Percentiles rank a stretch among this genome's conserved stretches.
phyloP scores from a whole-genome alignment of 2,888 invertebrate genomes.

The Strigamia maritima region DNA sequence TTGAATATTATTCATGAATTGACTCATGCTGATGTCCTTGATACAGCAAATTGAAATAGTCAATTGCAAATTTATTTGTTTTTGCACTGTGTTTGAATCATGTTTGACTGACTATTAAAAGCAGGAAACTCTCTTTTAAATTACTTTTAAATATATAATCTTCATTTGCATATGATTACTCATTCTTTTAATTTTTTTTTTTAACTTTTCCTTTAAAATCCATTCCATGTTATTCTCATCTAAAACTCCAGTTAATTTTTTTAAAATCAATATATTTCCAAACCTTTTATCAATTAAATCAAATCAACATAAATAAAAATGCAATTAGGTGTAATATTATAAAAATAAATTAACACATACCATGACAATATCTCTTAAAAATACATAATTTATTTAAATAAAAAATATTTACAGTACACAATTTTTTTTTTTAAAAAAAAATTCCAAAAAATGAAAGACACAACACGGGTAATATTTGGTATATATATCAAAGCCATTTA shows the following conservation, averaged over 20 bases:
- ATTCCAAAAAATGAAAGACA: background rate
- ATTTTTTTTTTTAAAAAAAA: no score
- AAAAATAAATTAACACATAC: no score
- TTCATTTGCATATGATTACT: conserved; percentile 10
- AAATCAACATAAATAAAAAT: no score
- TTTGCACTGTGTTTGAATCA: background rate
- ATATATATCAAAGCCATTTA: background rate
- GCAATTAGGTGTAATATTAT: no score
- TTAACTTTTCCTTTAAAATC: background rate
- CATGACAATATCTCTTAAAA: no score
- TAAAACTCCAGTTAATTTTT: background rate
- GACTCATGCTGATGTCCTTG: no score
- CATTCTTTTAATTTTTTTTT: background rate
- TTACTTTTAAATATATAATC: background rate
- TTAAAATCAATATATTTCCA: no score
- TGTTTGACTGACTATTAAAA: background rate
- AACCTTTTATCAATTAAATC: no score
- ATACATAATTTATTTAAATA: no score
- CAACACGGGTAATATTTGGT: background rate
- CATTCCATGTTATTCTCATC: background rate
- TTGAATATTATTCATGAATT: no score
- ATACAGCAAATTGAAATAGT: no score
- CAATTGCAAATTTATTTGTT: background rate
- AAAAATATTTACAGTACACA: no score
- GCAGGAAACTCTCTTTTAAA: background rate